These are phyloP conservation scores for Archips xylosteana DNA, from an alignment of 2,888 invertebrate species.

Conservation along the genomic window DNA sequence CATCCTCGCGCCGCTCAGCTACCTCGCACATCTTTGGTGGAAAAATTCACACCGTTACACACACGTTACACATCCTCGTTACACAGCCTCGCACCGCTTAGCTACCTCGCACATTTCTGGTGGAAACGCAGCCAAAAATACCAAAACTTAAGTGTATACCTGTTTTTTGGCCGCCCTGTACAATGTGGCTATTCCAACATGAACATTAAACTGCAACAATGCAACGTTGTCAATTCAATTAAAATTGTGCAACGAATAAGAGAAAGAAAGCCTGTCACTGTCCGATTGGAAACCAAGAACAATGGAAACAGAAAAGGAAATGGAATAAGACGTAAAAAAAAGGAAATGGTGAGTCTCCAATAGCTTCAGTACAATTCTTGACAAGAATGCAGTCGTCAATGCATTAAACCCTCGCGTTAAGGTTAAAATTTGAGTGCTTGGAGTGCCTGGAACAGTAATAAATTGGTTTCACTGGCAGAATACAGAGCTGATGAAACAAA, in stretches of 20 bases:
- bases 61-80: too few species aligned
- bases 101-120: too few species aligned
- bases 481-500: neutral
- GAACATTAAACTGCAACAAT: neutral
- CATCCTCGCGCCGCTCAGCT: too few species aligned
- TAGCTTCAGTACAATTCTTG: constrained; percentile 2
- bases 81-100: too few species aligned
- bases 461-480: neutral
- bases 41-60: too few species aligned
- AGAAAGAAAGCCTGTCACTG: neutral
- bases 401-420: neutral
- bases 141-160: too few species aligned
- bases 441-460: neutral
- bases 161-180: too few species aligned
- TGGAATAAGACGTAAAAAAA: neutral
- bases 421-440: neutral
- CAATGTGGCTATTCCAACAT: neutral
- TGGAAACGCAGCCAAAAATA: too few species aligned
- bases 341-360: neutral
- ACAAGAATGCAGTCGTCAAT: neutral
- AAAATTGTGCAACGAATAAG: neutral
- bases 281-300: constrained; percentile 8
- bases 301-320: neutral
- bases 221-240: constrained; percentile 3
- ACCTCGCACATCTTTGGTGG: too few species aligned